Evolutionary conservation across 2,113 vertebrate species (phyloP).

Genomic region (Pachypanchax playfairii): DNA sequence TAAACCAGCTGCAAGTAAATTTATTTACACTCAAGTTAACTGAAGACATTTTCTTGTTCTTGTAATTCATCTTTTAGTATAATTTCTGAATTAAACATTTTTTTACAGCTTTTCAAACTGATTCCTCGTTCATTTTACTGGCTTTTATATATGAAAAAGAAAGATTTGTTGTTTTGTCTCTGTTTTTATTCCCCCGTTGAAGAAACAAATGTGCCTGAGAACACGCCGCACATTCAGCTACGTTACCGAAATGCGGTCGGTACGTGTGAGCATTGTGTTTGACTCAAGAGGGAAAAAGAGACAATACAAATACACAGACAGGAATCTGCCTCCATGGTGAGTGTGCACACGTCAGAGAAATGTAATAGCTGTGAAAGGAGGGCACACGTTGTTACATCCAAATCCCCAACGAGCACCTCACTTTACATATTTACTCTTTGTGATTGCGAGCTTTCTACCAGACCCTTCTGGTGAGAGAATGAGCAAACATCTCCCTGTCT

Average conservation of each 20-base stretch:
- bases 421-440: slow-evolving; percentile 70
- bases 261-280: slow-evolving; percentile 17
- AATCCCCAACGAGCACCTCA: slow-evolving; percentile 49
- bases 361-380: slow-evolving; percentile 51
- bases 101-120: no score
- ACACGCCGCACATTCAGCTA: background rate
- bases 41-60: no score
- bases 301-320: slow-evolving; percentile 15
- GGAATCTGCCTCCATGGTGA: slow-evolving; percentile 38
- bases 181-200: background rate
- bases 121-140: no score
- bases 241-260: background rate
- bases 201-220: background rate
- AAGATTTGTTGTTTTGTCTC: no score
- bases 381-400: slow-evolving; percentile 36
- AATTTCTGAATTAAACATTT: no score
- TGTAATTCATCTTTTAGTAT: no score
- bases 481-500: slow-evolving; percentile 60
- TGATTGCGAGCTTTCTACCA: slow-evolving; percentile 54
- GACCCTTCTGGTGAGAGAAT: slow-evolving; percentile 54
- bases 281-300: slow-evolving; percentile 29
- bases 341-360: slow-evolving; percentile 37
- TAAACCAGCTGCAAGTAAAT: no score
- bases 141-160: no score
- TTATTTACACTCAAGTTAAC: no score